Conservation (phyloP, 2,113 vertebrate species). For the Sebastes schlegelii region DNA sequence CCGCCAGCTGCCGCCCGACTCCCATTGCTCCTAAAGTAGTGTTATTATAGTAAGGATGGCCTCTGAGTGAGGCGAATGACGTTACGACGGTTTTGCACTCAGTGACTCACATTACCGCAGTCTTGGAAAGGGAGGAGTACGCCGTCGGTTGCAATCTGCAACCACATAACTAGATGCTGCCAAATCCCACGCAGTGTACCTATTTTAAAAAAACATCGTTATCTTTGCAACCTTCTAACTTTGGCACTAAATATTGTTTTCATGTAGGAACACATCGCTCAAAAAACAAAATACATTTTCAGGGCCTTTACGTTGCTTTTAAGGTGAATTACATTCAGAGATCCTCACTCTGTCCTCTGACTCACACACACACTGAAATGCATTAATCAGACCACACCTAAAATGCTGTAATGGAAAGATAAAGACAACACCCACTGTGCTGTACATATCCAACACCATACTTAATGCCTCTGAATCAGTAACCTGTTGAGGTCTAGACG, state of each 20-base stretch:
- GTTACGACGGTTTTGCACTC: too few relatives aligned
- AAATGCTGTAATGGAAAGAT: background rate
- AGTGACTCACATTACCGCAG: too few relatives aligned
- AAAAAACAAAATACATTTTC: background rate
- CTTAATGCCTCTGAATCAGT: background rate
- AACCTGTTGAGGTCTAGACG: background rate
- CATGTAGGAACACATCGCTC: background rate
- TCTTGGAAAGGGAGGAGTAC: too few relatives aligned
- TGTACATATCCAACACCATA: background rate
- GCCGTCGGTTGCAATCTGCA: too few relatives aligned
- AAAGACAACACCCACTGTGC: background rate
- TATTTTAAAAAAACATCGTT: too few relatives aligned
- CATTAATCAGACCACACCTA: slow-evolving; percentile 15
- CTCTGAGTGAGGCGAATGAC: too few relatives aligned
- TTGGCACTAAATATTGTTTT: background rate
- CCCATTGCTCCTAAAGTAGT: too few relatives aligned
- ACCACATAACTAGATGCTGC: too few relatives aligned
- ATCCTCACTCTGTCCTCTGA: background rate
- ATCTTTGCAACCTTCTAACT: background rate
- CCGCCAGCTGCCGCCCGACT: too few relatives aligned
- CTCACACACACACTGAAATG: background rate
- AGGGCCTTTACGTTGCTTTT: background rate
- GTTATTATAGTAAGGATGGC: too few relatives aligned
- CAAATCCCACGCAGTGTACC: too few relatives aligned
- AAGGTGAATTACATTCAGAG: background rate